A percentile compares a stretch with the other conserved stretches of the same genome.
Conservation (phyloP, 2,888 invertebrate species). For the Megaustenia siamemsis region DNA sequence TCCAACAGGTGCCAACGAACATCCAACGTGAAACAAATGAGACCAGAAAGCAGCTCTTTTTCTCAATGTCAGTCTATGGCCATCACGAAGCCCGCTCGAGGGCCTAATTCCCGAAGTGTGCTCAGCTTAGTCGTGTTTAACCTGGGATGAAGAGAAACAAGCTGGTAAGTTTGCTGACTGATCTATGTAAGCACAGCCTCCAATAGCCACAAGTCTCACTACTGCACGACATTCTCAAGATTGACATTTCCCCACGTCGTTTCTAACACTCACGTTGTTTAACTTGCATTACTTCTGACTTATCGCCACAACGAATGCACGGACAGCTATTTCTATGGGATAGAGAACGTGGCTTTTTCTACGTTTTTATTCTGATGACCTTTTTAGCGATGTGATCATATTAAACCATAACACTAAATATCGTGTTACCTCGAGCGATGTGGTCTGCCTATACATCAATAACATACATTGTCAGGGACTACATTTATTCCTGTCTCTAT, state of each 20-base stretch:
- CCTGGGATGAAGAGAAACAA: neutral
- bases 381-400: too few relatives aligned
- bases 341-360: neutral
- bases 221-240: neutral
- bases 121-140: constrained; percentile 28
- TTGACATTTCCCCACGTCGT: constrained; percentile 28
- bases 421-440: too few relatives aligned
- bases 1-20: neutral
- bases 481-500: too few relatives aligned
- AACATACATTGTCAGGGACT: too few relatives aligned
- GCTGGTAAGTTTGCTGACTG: constrained; percentile 14
- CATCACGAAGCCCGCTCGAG: neutral
- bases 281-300: neutral
- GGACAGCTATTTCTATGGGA: neutral
- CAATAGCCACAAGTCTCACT: constrained; percentile 18
- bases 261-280: constrained; percentile 4
- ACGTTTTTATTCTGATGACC: too few relatives aligned
- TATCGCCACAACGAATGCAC: neutral
- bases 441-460: too few relatives aligned
- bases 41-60: neutral
- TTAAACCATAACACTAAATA: too few relatives aligned
- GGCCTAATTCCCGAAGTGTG: constrained; percentile 30
- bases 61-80: constrained; percentile 6
- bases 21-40: neutral
- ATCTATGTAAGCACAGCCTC: constrained; percentile 14